These are phyloP conservation scores for Tamandua tetradactyla DNA, from an alignment of 2,797 vertebrate species.

Conservation along the genomic window DNA sequence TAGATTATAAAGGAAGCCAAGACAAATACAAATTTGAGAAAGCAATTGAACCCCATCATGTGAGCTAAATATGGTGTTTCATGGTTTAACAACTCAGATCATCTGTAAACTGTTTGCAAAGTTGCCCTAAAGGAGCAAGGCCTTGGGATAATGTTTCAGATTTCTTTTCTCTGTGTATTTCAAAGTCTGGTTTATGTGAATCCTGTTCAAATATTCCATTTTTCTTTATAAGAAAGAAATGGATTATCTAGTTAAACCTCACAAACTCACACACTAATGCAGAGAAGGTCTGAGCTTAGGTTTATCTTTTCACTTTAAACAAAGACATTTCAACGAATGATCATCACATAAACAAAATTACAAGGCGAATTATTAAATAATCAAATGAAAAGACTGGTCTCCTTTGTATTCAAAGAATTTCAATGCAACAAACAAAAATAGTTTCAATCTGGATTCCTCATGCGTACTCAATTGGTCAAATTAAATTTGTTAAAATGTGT, in stretches of 20 bases:
- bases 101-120: neutral
- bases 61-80: neutral
- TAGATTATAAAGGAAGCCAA: neutral
- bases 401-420: neutral
- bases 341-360: constrained; percentile 18
- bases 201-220: neutral
- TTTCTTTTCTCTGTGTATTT: neutral
- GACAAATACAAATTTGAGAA: neutral
- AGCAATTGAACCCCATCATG: neutral
- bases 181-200: neutral
- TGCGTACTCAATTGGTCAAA: neutral
- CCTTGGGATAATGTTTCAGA: neutral
- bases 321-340: neutral
- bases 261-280: constrained; percentile 6
- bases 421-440: neutral
- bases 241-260: neutral
- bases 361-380: neutral
- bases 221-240: neutral
- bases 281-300: neutral
- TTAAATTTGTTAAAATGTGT: constrained; percentile 30
- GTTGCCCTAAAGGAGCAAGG: neutral
- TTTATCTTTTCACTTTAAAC: neutral
- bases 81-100: neutral
- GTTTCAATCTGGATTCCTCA: neutral
- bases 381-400: neutral